Percentiles rank a stretch among this genome's conserved stretches.
phyloP scores from a whole-genome alignment of 2,888 invertebrate species.

The Stenotaenia linearis region DNA sequence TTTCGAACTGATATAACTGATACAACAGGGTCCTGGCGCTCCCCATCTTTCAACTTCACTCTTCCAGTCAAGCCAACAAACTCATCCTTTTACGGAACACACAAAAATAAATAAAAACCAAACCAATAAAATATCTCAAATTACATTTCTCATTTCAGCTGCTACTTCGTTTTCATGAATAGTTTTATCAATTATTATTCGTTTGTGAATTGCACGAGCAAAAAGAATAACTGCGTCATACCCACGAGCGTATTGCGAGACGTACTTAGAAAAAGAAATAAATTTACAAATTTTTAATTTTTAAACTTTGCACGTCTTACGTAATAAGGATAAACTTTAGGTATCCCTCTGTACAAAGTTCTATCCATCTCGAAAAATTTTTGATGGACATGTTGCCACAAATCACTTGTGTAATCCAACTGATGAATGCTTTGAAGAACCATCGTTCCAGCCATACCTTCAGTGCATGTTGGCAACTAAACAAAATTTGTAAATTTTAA shows the following conservation, averaged over 20 bases:
- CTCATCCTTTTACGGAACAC: background rate
- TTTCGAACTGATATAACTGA: background rate
- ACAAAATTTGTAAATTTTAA: too few relatives aligned
- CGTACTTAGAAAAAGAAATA: background rate
- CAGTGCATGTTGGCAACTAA: background rate
- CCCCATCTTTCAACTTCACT: background rate
- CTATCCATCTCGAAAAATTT: slow-evolving; percentile 24
- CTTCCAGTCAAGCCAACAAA: background rate
- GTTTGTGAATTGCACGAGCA: background rate
- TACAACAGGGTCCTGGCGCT: background rate
- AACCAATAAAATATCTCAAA: background rate
- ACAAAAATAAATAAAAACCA: background rate
- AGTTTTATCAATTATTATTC: background rate
- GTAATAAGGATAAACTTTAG: background rate
- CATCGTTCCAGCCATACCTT: background rate
- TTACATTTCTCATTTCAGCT: background rate
- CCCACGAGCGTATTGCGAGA: background rate
- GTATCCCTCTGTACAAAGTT: background rate
- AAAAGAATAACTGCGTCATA: background rate
- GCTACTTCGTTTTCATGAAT: background rate
- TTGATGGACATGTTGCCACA: slow-evolving; percentile 1
- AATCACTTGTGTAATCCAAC: background rate
- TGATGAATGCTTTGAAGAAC: background rate
- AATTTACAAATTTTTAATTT: background rate
- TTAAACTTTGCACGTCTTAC: background rate